Evolutionary conservation across 2,797 vertebrate species (phyloP).

Genomic region (Gymnothorax reevesii): DNA sequence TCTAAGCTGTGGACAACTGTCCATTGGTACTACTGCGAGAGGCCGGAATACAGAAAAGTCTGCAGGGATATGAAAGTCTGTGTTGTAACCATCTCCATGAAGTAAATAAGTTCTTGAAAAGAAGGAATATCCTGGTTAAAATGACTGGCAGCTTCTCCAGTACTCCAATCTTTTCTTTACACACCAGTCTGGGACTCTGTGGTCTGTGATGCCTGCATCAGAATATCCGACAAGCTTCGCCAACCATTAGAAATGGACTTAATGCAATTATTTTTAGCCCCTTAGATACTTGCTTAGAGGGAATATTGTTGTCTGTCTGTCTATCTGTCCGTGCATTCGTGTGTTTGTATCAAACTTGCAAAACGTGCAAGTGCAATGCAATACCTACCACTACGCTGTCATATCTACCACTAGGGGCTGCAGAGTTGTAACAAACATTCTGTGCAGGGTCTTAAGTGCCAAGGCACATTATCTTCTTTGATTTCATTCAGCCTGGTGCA

Average conservation of each 20-base stretch:
- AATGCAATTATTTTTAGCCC: conserved; percentile 22
- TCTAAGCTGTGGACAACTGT: neutral
- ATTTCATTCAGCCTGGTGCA: conserved; percentile 11
- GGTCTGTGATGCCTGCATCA: neutral
- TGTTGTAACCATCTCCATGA: neutral
- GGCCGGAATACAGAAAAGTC: neutral
- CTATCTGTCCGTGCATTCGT: no score
- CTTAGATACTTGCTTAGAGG: no score
- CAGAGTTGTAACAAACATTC: no score
- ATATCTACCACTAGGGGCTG: no score
- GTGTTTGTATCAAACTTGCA: no score
- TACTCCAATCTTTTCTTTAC: neutral
- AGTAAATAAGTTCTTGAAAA: conserved; percentile 18
- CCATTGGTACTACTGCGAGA: neutral
- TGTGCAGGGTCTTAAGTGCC: no score
- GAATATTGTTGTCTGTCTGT: no score
- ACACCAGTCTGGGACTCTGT: neutral
- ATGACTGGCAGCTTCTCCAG: neutral
- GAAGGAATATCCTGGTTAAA: neutral
- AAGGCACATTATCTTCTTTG: neutral
- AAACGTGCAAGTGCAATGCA: no score
- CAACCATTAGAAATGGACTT: neutral
- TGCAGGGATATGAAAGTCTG: neutral
- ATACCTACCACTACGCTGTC: no score
- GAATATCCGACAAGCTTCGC: neutral